Conservation (phyloP, 2,888 invertebrate species). For the Nephrotoma guestfalica region DNA sequence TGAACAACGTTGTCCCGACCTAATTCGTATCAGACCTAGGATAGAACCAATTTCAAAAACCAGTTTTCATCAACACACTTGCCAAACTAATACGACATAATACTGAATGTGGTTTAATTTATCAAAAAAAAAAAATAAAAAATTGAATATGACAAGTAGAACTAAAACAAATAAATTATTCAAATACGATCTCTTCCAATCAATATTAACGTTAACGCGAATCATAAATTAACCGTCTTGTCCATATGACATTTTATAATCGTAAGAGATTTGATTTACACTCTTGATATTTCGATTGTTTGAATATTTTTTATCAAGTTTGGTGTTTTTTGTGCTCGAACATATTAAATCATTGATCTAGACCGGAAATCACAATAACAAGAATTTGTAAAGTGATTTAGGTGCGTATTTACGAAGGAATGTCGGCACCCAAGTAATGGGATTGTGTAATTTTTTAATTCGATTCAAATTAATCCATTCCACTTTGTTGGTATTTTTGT, state of each 20-base stretch:
- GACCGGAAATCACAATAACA: not conserved
- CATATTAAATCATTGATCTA: not conserved
- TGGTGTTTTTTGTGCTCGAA: too few relatives aligned
- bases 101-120: not conserved
- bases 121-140: not conserved
- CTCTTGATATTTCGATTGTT: not conserved
- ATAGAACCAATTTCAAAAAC: too few relatives aligned
- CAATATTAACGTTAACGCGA: not conserved
- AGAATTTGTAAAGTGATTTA: not conserved
- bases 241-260: not conserved
- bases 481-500: not conserved
- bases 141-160: not conserved
- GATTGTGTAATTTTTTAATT: not conserved
- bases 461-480: not conserved
- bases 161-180: not conserved
- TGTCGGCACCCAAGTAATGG: not conserved
- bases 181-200: not conserved
- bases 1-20: too few relatives aligned
- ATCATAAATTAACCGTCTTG: not conserved
- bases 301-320: not conserved
- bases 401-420: not conserved
- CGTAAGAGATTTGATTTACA: not conserved
- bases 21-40: too few relatives aligned
- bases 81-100: too few relatives aligned
- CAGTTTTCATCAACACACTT: too few relatives aligned